A percentile compares a stretch with the other conserved stretches of the same genome.
Conservation (phyloP, 2,888 invertebrate species). For the Rhamphomyia laevipes region DNA sequence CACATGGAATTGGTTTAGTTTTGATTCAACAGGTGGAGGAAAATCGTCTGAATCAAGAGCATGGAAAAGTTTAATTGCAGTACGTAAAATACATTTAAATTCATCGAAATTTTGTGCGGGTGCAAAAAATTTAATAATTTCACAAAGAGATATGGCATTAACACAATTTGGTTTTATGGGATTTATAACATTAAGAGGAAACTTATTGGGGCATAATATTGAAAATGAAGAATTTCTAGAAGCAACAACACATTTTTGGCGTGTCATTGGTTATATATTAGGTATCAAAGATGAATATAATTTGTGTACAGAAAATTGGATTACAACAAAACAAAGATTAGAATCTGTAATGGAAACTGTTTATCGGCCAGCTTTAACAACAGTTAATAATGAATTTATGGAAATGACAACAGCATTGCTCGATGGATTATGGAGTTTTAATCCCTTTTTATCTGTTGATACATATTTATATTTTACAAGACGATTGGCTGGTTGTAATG, state of each 20-base stretch:
- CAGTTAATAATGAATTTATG: constrained; percentile 49
- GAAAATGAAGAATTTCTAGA: constrained; percentile 51
- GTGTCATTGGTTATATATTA: constrained; percentile 64
- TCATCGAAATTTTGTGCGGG: constrained; percentile 45
- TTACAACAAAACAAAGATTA: constrained; percentile 45
- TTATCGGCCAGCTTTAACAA: constrained; percentile 48
- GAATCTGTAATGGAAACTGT: constrained; percentile 46
- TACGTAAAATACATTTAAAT: constrained; percentile 53
- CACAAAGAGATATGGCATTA: constrained; percentile 73
- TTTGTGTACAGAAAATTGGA: constrained; percentile 49
- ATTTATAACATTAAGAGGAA: constrained; percentile 49
- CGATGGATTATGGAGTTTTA: constrained; percentile 56
- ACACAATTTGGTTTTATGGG: constrained; percentile 85
- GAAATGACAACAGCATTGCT: constrained; percentile 52
- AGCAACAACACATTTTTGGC: constrained; percentile 73
- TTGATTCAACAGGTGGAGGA: constrained; percentile 42
- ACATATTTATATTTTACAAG: constrained; percentile 47
- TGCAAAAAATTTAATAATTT: constrained; percentile 44
- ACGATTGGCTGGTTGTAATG: constrained; percentile 44
- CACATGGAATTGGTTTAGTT: constrained; percentile 52
- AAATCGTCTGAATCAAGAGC: constrained; percentile 46
- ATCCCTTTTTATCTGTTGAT: constrained; percentile 47
- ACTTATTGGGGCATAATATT: constrained; percentile 51
- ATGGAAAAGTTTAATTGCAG: constrained; percentile 54
- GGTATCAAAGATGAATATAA: constrained; percentile 77